Conservation (phyloP, 2,113 vertebrate species). For the Asarcornis scutulata region DNA sequence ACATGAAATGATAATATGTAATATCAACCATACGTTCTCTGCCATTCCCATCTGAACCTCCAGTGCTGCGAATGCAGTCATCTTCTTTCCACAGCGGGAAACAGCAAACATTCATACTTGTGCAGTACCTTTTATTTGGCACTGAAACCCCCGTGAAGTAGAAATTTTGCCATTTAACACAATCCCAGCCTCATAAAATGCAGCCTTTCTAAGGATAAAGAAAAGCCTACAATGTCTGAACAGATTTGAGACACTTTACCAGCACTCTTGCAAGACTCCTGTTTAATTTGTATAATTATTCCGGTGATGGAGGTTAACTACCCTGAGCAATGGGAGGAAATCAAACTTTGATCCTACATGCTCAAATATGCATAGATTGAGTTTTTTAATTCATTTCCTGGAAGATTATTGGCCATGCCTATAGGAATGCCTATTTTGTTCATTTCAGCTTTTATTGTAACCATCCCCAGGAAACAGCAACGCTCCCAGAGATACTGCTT, state of each 20-base stretch:
- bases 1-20: conserved; percentile 60
- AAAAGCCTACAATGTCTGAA: conserved; percentile 13
- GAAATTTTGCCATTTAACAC: conserved; percentile 57
- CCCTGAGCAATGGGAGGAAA: conserved; percentile 19
- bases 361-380: conserved; percentile 3
- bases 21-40: conserved; percentile 71
- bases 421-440: conserved; percentile 6
- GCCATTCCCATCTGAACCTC: conserved; percentile 70
- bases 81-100: conserved; percentile 29
- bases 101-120: conserved; percentile 58
- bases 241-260: conserved; percentile 3
- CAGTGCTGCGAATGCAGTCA: conserved; percentile 62
- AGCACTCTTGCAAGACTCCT: conserved; percentile 1
- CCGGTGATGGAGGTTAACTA: conserved; percentile 41
- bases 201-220: conserved; percentile 25
- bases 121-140: conserved; percentile 69
- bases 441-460: conserved; percentile 46
- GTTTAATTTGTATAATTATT: conserved; percentile 46
- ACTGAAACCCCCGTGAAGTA: conserved; percentile 24
- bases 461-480: conserved; percentile 24
- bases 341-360: background rate
- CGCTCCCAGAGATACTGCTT: conserved; percentile 10
- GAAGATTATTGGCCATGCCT: conserved; percentile 21
- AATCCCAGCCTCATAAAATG: conserved; percentile 44
- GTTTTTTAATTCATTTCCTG: background rate